Evolutionary conservation across 2,888 invertebrate genomes (phyloP).

Genomic region (Clunio marinus): DNA sequence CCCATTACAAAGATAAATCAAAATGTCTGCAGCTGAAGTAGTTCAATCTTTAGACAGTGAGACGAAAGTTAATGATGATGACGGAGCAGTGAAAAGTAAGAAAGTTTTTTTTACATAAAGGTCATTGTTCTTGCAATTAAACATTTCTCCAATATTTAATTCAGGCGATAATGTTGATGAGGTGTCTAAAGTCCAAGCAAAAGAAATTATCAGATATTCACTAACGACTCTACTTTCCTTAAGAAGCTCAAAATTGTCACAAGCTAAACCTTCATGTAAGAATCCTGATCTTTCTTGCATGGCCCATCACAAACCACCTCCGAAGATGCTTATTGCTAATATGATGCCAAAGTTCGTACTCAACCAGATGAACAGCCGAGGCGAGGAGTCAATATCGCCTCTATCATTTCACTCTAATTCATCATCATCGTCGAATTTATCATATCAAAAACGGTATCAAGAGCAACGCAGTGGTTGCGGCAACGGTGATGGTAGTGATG

Average conservation of each 20-base stretch:
- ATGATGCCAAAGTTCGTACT: conserved; percentile 38
- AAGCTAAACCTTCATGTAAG: conserved; percentile 19
- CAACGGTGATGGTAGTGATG: background rate
- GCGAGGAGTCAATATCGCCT: conserved; percentile 32
- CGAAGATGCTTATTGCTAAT: conserved; percentile 32
- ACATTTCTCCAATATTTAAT: background rate
- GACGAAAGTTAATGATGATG: no score
- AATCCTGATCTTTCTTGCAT: conserved; percentile 30
- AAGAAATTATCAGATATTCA: conserved; percentile 29
- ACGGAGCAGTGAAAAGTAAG: no score
- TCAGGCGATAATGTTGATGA: background rate
- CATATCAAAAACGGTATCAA: conserved; percentile 37
- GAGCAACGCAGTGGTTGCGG: background rate
- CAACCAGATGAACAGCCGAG: conserved; percentile 32
- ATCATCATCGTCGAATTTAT: conserved; percentile 32
- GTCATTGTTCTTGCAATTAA: background rate
- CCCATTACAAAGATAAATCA: no score
- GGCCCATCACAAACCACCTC: conserved; percentile 29
- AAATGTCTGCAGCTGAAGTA: background rate
- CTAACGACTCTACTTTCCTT: conserved; percentile 18
- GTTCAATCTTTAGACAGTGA: no score
- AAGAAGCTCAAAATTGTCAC: conserved; percentile 20
- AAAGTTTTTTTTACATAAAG: background rate
- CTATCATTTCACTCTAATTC: conserved; percentile 36
- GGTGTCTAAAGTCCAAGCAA: no score